These are phyloP conservation scores for Biston stratarius DNA, from an alignment of 2,888 invertebrate species.

Conservation along the genomic window DNA sequence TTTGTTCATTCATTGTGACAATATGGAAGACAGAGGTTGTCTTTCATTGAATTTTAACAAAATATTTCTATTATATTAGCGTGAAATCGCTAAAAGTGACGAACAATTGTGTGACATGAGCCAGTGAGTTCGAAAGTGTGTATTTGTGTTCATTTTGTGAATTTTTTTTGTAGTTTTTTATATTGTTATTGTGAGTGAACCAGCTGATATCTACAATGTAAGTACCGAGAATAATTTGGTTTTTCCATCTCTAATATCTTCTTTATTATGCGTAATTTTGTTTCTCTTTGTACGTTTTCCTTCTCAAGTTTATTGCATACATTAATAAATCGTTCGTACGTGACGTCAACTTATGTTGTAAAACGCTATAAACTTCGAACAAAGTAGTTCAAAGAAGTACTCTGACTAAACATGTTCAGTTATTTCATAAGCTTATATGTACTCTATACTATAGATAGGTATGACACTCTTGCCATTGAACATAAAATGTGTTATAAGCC, in stretches of 20 bases:
- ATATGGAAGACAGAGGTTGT: conserved; percentile 43
- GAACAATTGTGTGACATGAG: conserved; percentile 50
- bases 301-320: neutral
- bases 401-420: neutral
- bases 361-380: too few species aligned
- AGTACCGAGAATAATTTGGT: conserved; percentile 33
- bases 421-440: neutral
- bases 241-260: conserved; percentile 1
- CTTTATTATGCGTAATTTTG: conserved; percentile 13
- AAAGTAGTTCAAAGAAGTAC: neutral
- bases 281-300: conserved; percentile 4
- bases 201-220: conserved; percentile 45
- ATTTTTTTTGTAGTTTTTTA: conserved; percentile 47
- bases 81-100: conserved; percentile 44
- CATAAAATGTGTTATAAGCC: neutral
- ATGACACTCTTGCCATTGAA: neutral
- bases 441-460: neutral
- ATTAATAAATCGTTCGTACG: neutral
- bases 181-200: conserved; percentile 46
- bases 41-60: conserved; percentile 37
- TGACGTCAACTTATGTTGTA: too few species aligned
- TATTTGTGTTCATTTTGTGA: conserved; percentile 48
- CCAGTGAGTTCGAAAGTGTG: conserved; percentile 49
- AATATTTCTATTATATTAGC: conserved; percentile 43
- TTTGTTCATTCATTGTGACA: conserved; percentile 37